phyloP scores from a whole-genome alignment of 2,888 invertebrate species.

The Meteorus colon region DNA sequence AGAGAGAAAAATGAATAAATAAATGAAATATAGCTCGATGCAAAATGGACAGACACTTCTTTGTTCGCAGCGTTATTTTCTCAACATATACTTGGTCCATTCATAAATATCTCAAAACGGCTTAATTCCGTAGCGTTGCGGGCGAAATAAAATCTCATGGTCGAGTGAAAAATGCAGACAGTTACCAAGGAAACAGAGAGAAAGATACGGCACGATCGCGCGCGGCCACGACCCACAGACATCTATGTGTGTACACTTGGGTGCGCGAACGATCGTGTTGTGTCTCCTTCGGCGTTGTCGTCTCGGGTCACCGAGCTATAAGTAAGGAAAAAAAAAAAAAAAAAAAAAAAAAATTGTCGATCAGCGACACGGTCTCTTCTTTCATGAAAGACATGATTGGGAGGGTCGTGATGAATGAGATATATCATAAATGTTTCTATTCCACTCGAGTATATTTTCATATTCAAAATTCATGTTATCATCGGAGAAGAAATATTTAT shows the following conservation, averaged over 20 bases:
- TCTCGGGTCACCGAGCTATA: conserved; percentile 61
- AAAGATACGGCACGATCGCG: conserved; percentile 62
- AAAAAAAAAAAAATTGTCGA: conserved; percentile 27
- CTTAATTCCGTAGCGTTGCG: conserved; percentile 71
- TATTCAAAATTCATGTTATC: conserved; percentile 27
- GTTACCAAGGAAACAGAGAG: conserved; percentile 52
- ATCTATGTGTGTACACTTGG: neutral
- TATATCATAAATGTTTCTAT: conserved; percentile 43
- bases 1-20: conserved; percentile 27
- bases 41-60: conserved; percentile 30
- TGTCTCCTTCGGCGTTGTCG: conserved; percentile 51
- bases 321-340: conserved; percentile 39
- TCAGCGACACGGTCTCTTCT: neutral
- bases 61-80: conserved; percentile 39
- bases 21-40: conserved; percentile 29
- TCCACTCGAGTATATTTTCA: conserved; percentile 56
- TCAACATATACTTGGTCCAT: conserved; percentile 62
- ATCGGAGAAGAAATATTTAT: neutral
- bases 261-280: neutral
- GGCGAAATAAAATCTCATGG: conserved; percentile 69
- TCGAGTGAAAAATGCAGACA: conserved; percentile 69
- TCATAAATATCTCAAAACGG: conserved; percentile 73
- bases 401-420: conserved; percentile 19
- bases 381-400: conserved; percentile 38
- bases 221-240: conserved; percentile 63